Percentiles rank a stretch among this genome's conserved stretches.
Evolutionary conservation across 2,797 vertebrate species (phyloP).

Genomic region (Intellagama lesueurii): DNA sequence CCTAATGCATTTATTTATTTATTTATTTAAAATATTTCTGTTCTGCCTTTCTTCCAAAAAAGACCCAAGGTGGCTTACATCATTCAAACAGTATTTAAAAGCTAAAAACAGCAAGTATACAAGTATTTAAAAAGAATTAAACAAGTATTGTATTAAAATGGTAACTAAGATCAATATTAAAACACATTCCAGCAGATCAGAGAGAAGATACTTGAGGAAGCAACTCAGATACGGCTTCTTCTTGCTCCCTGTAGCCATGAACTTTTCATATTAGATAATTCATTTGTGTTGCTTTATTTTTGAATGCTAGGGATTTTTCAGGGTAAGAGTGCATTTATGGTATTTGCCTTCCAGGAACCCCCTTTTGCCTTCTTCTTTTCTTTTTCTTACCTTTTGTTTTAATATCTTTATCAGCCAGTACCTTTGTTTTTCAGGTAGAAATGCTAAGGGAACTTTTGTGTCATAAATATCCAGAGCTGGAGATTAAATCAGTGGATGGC

Average conservation of each 20-base stretch:
- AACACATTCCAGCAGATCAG: fast-evolving
- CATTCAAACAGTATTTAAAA: too few relatives aligned
- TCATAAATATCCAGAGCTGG: slow-evolving; percentile 84
- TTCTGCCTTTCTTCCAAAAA: too few relatives aligned
- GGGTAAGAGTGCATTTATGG: fast-evolving
- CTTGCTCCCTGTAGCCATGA: too few relatives aligned
- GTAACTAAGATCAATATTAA: too few relatives aligned
- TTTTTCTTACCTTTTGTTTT: background rate
- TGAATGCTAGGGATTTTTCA: background rate
- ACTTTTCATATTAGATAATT: background rate
- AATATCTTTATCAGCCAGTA: background rate
- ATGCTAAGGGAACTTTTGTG: slow-evolving; percentile 91
- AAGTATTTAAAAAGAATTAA: too few relatives aligned
- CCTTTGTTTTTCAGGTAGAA: slow-evolving; percentile 85
- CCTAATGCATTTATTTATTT: too few relatives aligned
- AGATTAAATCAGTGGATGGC: slow-evolving; percentile 95
- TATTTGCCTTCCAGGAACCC: background rate
- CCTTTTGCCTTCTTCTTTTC: background rate
- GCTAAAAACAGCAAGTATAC: too few relatives aligned
- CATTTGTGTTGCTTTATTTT: background rate
- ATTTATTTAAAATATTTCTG: too few relatives aligned
- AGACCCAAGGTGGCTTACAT: too few relatives aligned
- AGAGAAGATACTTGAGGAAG: background rate
- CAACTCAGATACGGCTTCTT: background rate
- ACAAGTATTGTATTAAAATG: too few relatives aligned